These are phyloP conservation scores for Temnothorax longispinosus DNA, from an alignment of 1,140 invertebrate species.

Conservation along the genomic window DNA sequence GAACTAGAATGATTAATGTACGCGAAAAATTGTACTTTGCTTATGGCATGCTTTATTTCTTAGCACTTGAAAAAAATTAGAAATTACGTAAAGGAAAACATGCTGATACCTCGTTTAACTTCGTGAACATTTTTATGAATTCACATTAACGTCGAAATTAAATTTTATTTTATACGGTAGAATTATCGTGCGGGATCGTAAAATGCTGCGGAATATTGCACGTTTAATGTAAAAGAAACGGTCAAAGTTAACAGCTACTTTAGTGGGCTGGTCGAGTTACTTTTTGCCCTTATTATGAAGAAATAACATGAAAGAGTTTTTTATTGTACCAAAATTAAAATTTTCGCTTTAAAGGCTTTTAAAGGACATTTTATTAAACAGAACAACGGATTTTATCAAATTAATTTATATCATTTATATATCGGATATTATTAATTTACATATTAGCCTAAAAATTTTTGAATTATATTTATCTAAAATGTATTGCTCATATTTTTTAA, in stretches of 20 bases:
- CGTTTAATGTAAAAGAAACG: slow-evolving; percentile 16
- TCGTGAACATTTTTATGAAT: slow-evolving; percentile 7
- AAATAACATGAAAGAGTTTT: slow-evolving; percentile 15
- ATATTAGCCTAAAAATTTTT: background rate
- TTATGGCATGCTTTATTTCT: slow-evolving; percentile 3
- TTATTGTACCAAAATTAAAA: slow-evolving; percentile 15
- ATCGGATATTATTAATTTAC: background rate
- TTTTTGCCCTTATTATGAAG: background rate
- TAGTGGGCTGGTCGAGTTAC: background rate
- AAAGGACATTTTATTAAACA: background rate
- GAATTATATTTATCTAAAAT: background rate
- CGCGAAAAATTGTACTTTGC: background rate
- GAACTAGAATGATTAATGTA: background rate
- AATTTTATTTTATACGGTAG: background rate
- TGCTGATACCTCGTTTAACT: background rate
- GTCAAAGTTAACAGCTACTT: slow-evolving; percentile 26
- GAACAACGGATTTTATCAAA: background rate
- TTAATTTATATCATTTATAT: background rate
- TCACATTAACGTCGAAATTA: background rate
- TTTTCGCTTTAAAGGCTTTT: background rate
- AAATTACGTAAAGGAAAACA: background rate
- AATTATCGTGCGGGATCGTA: slow-evolving; percentile 23
- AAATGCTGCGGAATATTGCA: background rate
- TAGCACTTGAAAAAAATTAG: slow-evolving; percentile 1
- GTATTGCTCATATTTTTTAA: background rate